Evolutionary conservation across 1,140 invertebrate genomes (phyloP).

Genomic region (Cecropterus lyciades): DNA sequence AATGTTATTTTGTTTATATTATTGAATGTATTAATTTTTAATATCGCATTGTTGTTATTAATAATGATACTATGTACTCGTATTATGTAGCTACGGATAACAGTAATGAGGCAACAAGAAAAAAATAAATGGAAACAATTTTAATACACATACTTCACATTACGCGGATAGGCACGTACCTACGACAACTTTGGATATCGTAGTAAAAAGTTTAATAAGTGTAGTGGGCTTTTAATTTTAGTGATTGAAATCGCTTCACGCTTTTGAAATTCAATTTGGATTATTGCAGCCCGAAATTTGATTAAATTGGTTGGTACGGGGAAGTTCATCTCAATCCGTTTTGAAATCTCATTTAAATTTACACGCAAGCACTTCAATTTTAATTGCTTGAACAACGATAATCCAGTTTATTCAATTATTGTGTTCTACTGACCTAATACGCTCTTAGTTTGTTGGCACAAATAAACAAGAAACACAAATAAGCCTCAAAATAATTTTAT

Average conservation of each 20-base stretch:
- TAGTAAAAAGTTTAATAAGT: constrained; percentile 11
- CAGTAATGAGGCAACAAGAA: too few relatives aligned
- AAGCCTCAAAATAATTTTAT: constrained; percentile 80
- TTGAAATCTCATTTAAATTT: constrained; percentile 17
- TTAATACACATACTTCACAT: too few relatives aligned
- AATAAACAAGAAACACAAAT: constrained; percentile 41
- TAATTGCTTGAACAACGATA: background rate
- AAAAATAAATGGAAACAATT: too few relatives aligned
- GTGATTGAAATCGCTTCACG: constrained; percentile 44
- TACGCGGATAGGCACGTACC: too few relatives aligned
- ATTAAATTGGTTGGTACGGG: constrained; percentile 37
- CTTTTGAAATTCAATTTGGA: constrained; percentile 49
- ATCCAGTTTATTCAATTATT: background rate
- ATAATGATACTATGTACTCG: too few relatives aligned
- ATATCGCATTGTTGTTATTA: too few relatives aligned
- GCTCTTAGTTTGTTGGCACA: background rate
- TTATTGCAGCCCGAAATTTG: constrained; percentile 48
- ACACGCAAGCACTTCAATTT: background rate
- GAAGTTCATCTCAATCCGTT: constrained; percentile 17
- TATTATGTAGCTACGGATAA: too few relatives aligned
- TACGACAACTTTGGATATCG: too few relatives aligned
- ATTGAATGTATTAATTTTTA: too few relatives aligned
- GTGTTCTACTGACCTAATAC: background rate
- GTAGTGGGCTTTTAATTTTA: constrained; percentile 34
- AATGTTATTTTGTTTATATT: too few relatives aligned